A percentile compares a stretch with the other conserved stretches of the same genome.
Conservation (phyloP, 2,888 invertebrate species). For the Volucella inflata region DNA sequence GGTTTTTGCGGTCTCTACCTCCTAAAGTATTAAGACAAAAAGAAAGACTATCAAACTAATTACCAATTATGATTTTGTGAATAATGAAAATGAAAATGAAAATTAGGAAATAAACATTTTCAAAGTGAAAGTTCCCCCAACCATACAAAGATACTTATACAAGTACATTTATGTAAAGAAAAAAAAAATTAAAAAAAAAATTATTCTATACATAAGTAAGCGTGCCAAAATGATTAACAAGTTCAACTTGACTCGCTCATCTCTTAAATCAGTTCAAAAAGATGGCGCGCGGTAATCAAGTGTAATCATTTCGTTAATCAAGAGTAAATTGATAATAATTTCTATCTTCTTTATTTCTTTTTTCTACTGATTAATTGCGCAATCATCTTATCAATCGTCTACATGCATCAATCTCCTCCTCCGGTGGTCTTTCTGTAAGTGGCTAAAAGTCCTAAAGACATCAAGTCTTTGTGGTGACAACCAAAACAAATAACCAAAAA, state of each 20-base stretch:
- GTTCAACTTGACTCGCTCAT: conserved; percentile 72
- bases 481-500: conserved; percentile 17
- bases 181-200: not conserved
- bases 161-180: not conserved
- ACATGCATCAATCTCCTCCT: not conserved
- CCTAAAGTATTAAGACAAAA: not conserved
- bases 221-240: conserved; percentile 58
- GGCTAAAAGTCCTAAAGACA: too few relatives aligned
- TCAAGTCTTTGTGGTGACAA: not conserved
- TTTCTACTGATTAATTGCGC: conserved; percentile 64
- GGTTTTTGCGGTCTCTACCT: not conserved
- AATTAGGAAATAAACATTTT: not conserved
- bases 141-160: not conserved
- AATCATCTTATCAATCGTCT: conserved; percentile 35
- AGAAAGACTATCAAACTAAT: not conserved
- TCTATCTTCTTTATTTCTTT: conserved; percentile 13
- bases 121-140: conserved; percentile 28
- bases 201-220: too few relatives aligned
- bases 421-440: not conserved
- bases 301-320: conserved; percentile 68
- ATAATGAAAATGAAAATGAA: not conserved
- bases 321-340: conserved; percentile 67
- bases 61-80: not conserved
- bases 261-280: conserved; percentile 56
- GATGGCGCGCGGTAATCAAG: conserved; percentile 74